Percentiles rank a stretch among this genome's conserved stretches.
Conservation (phyloP, 2,113 vertebrate species). For the Hippocampus abdominalis region DNA sequence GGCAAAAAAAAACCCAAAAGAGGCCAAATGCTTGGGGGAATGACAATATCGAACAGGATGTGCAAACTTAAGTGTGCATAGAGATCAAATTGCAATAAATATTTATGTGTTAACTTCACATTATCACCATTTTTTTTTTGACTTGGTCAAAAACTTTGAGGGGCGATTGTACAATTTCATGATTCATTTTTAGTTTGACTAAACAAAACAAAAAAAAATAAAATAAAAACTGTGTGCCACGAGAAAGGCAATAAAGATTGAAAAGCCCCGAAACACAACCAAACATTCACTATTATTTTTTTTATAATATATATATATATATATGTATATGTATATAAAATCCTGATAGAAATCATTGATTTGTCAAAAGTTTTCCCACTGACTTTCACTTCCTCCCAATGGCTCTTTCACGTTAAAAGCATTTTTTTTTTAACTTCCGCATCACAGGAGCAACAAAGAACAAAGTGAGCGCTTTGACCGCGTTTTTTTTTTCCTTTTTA, state of each 20-base stretch:
- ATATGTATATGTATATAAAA: conserved; percentile 38
- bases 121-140: conserved; percentile 47
- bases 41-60: conserved; percentile 46
- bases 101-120: conserved; percentile 58
- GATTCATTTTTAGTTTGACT: conserved; percentile 64
- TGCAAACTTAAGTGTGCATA: conserved; percentile 73
- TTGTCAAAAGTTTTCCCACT: conserved; percentile 52
- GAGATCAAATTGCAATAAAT: conserved; percentile 71
- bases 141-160: conserved; percentile 58
- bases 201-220: conserved; percentile 33
- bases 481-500: conserved; percentile 42
- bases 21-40: conserved; percentile 57
- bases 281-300: conserved; percentile 49
- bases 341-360: conserved; percentile 64
- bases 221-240: conserved; percentile 40
- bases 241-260: conserved; percentile 57
- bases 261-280: conserved; percentile 49
- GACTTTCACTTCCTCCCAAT: conserved; percentile 51
- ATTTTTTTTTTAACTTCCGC: conserved; percentile 24
- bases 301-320: conserved; percentile 22
- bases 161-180: conserved; percentile 69
- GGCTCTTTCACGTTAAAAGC: conserved; percentile 54
- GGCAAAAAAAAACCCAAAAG: conserved; percentile 38
- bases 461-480: conserved; percentile 54
- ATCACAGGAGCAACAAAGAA: conserved; percentile 63